These are phyloP conservation scores for Trichosurus vulpecula DNA, from an alignment of 2,797 vertebrate species.

Conservation along the genomic window DNA sequence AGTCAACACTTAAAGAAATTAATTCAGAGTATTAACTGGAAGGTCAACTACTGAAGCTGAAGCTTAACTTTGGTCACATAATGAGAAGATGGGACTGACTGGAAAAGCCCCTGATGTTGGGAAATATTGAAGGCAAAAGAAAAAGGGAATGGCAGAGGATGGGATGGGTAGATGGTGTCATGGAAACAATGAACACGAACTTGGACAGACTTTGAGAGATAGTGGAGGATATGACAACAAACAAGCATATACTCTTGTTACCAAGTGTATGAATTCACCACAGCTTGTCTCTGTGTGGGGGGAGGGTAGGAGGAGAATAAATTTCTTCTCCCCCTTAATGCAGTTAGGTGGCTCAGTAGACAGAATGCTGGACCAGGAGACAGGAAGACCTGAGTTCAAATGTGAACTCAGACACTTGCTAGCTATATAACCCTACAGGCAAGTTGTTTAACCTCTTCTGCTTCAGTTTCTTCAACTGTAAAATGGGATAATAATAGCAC, in stretches of 20 bases:
- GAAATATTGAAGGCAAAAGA: not conserved
- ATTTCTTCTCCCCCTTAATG: not conserved
- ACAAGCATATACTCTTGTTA: not conserved
- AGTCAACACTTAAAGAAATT: not conserved
- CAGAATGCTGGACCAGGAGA: not conserved
- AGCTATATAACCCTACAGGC: rapidly evolving
- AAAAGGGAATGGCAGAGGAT: not conserved
- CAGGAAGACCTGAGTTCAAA: not conserved
- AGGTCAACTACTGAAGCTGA: not conserved
- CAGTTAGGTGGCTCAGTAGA: not conserved
- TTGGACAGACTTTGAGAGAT: not conserved
- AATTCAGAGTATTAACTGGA: not conserved
- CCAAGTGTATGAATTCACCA: not conserved
- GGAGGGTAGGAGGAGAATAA: not conserved
- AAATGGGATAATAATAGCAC: not conserved
- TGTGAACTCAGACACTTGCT: not conserved
- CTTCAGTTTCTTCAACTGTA: not conserved
- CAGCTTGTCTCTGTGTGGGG: not conserved
- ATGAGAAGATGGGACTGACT: not conserved
- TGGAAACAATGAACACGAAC: not conserved
- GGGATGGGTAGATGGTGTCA: not conserved
- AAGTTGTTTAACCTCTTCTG: not conserved
- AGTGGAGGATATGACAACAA: not conserved
- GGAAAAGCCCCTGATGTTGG: not conserved
- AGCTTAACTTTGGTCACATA: not conserved